phyloP scores from a whole-genome alignment of 2,113 vertebrate genomes.

The Neotoma lepida region DNA sequence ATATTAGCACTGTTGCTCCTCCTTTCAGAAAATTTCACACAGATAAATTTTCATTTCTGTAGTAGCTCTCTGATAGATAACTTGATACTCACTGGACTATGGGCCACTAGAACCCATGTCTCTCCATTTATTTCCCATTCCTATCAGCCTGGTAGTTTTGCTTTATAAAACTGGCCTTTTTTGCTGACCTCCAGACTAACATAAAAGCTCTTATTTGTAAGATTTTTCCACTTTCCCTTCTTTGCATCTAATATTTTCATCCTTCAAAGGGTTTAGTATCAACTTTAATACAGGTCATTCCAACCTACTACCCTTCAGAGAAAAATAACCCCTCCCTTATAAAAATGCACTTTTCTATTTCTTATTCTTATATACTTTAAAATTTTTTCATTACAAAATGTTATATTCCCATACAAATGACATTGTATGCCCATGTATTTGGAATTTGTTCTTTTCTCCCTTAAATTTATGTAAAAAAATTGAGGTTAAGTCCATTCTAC shows the following conservation, averaged over 20 bases:
- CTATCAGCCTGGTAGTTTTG: neutral
- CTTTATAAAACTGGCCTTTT: neutral
- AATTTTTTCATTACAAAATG: neutral
- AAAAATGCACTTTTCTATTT: neutral
- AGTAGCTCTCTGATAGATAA: neutral
- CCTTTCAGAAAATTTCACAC: neutral
- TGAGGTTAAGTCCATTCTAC: neutral
- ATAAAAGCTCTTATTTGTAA: neutral
- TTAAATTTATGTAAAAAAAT: neutral
- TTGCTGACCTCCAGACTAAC: neutral
- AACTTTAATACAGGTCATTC: neutral
- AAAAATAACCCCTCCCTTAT: neutral
- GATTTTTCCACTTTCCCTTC: neutral
- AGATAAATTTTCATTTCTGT: neutral
- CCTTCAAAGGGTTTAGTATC: neutral
- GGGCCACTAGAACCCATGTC: neutral
- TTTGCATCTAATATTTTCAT: neutral
- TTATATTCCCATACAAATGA: neutral
- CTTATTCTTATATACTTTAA: neutral
- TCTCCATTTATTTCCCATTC: neutral
- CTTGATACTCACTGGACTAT: neutral
- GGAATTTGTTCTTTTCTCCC: neutral
- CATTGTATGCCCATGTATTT: neutral
- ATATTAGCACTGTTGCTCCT: neutral
- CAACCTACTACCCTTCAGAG: neutral